Evolutionary conservation across 1,140 invertebrate species (phyloP), one percentile per base, ranked within the genome.

Genomic region (Teleopsis dalmanni): DNA sequence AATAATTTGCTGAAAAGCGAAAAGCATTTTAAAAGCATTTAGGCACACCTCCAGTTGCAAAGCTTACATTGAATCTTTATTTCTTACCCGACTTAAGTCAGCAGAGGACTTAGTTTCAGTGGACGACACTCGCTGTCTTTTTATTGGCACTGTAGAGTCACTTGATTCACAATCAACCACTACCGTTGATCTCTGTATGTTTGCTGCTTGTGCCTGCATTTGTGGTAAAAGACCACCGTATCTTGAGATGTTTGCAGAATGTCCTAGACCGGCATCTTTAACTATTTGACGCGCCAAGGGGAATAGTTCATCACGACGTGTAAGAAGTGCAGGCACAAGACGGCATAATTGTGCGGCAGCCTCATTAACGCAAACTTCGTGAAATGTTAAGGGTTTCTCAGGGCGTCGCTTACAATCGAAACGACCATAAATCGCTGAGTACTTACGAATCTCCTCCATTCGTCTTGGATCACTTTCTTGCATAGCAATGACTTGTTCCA

Each of bases 391-490:
- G 1, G 93, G 92, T 71, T 97, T 97, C 72, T 95, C 90, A 1
- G 91, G 88, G 61, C 94, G 92, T 59, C 95, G 76, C 70, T 97
- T 97, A 62, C 93, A 95, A 70, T 98, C 94, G 69, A 96, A 96
- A 50, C 89, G 77, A 3, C 94, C 93, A 70, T 98, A 98, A 60
- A 98, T 98, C 11, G 93, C 91, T 13, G 93, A 88, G 71, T 92
- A 98, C 70, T 93, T 93, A 59, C 95, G 80, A 53, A 98, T 91
- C 66, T 93, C 87, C 45, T 97, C 90, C 85, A 96, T 91, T 54
- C 89, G 74, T 13, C 83, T 75, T 0, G 89, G 90, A 74, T 95
- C 90, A 44, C 82, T 82, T 58, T 92, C 89, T 7, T 85, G 78
- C 86, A 95, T 91, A 51, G 83, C 82, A 78, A 95, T 88, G 19